phyloP scores from a whole-genome alignment of 2,888 invertebrate species.

The Vannuccia rotundouncinata region DNA sequence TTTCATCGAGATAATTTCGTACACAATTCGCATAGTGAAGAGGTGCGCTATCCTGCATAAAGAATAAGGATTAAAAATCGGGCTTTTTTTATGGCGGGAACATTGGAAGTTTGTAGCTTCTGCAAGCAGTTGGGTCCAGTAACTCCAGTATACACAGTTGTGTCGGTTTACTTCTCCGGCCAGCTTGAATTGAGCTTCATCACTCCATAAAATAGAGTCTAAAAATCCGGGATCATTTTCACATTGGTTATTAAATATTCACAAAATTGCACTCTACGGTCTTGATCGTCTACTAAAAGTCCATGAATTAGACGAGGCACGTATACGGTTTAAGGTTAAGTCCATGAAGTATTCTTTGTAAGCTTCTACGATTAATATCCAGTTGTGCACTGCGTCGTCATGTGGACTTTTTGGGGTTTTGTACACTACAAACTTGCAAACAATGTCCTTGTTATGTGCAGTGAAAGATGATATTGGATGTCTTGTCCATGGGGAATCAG shows the following conservation, averaged over 20 bases:
- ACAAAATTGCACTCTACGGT: neutral
- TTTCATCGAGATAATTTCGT: neutral
- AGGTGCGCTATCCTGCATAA: neutral
- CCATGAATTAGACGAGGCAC: neutral
- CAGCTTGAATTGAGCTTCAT: neutral
- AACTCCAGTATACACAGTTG: neutral
- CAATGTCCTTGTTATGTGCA: neutral
- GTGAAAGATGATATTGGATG: neutral
- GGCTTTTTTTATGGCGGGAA: neutral
- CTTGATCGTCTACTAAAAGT: neutral
- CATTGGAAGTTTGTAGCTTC: neutral
- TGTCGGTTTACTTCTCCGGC: neutral
- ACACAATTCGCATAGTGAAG: neutral
- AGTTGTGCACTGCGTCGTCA: neutral
- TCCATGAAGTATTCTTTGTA: neutral
- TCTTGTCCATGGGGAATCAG: neutral
- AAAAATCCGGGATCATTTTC: neutral
- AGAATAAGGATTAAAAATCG: neutral
- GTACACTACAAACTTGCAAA: neutral
- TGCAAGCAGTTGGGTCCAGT: neutral
- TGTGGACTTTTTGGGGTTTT: neutral
- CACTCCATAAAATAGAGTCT: neutral
- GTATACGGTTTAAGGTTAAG: neutral
- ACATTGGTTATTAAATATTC: neutral
- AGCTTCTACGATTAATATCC: neutral